A percentile compares a stretch with the other conserved stretches of the same genome.
phyloP scores from a whole-genome alignment of 2,888 invertebrate genomes.

The Latheticus oryzae region DNA sequence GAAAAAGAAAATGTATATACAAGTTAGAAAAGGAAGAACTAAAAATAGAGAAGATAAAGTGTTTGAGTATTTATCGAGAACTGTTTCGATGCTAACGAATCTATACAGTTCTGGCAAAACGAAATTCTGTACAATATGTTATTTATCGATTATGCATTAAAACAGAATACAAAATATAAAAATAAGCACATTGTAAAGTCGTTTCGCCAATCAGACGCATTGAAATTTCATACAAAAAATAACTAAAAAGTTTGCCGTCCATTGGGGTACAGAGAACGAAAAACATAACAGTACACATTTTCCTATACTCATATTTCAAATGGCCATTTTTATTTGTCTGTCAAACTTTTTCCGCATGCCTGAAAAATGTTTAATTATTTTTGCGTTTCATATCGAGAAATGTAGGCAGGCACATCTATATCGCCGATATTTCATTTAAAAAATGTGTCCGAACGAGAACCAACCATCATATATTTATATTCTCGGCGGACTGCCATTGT shows the following conservation, averaged over 20 bases:
- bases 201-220: slow-evolving; percentile 62
- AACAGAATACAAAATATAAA: slow-evolving; percentile 58
- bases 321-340: slow-evolving; percentile 68
- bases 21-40: slow-evolving; percentile 2
- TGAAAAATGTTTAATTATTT: slow-evolving; percentile 68
- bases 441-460: slow-evolving; percentile 65
- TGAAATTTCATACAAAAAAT: slow-evolving; percentile 62
- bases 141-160: slow-evolving; percentile 64
- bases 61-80: slow-evolving; percentile 23
- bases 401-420: slow-evolving; percentile 64
- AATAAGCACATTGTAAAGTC: slow-evolving; percentile 63
- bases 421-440: slow-evolving; percentile 67
- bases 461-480: slow-evolving; percentile 67
- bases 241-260: slow-evolving; percentile 54
- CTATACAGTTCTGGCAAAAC: slow-evolving; percentile 50
- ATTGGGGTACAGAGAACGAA: slow-evolving; percentile 53
- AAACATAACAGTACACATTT: slow-evolving; percentile 57
- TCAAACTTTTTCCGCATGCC: slow-evolving; percentile 67
- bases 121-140: slow-evolving; percentile 57
- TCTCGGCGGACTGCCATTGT: slow-evolving; percentile 65
- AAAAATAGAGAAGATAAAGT: slow-evolving; percentile 13
- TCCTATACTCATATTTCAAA: slow-evolving; percentile 67
- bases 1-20: slow-evolving; percentile 19
- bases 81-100: slow-evolving; percentile 45
- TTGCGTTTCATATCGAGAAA: slow-evolving; percentile 67